Base-by-base conservation (phyloP, 2,797 vertebrate genomes). In the Pipistrellus nathusii region DNA sequence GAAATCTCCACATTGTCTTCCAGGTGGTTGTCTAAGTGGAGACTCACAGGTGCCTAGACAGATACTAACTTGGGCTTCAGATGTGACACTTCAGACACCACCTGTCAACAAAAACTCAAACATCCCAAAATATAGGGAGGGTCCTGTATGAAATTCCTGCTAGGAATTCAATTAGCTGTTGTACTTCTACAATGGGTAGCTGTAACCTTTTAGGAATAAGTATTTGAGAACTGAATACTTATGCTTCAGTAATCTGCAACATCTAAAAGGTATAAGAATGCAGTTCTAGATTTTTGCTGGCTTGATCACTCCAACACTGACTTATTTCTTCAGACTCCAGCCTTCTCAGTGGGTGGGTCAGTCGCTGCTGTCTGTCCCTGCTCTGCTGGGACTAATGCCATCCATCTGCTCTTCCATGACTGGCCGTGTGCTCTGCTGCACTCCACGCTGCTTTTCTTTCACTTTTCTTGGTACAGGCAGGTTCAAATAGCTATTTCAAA, bases 141-240 rank as follows among this genome's bases (percentile, higher is more conserved):
- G 13, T 94, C 30, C 53, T 27, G 15, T 32, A 30, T 91, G 55
- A 95, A 94, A 87, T 59, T 73, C 38, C 57, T 85, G 8, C 35
- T 76, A 62, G 46, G 17, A 88, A 90, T 90, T 92, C 12, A 46
- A 69, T 41, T 30, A 64, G 35, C 57, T 81, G 17, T n/a, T 90
- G 23, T 10, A 53, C 1, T 69, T 95, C 9, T 57, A n/a, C 10
- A 81, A 20, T 73, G 41, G 51, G 48, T 69, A 75, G 32, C 18
- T 48, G n/a, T 68, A 59, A 53, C 55, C 3, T 83, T 80, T 94
- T 48, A 85, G 59, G 83, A 77, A 85, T 91, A 82, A 66, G 5
- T 75, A 82, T 77, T 57, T 87, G 77, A 90, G 44, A 51, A 55
- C 18, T 84, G 44, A 73, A 27, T 53, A 62, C 73, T 72, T 82